Conservation (phyloP, 2,113 vertebrate species). For the Ciconia maguari region DNA sequence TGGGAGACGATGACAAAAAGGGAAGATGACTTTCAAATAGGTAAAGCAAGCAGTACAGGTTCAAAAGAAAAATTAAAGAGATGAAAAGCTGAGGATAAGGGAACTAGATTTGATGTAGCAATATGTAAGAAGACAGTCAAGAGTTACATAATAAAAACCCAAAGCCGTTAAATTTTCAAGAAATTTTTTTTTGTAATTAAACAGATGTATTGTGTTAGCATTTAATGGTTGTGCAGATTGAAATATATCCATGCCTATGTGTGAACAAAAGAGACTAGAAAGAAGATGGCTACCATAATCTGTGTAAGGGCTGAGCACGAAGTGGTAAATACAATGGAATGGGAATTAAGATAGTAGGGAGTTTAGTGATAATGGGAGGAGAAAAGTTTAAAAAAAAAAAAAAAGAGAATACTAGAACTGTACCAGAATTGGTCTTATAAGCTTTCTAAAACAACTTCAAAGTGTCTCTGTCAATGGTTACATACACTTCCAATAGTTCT, state of each 20-base stretch:
- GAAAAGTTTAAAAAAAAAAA: neutral
- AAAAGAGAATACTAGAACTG: neutral
- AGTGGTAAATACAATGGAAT: neutral
- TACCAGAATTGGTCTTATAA: neutral
- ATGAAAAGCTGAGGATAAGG: neutral
- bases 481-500: neutral
- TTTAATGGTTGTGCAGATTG: neutral
- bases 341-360: neutral
- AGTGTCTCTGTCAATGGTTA: neutral
- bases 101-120: neutral
- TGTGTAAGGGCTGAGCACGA: neutral
- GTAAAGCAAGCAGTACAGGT: neutral
- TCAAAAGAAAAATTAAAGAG: neutral
- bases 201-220: neutral
- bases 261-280: neutral
- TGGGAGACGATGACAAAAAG: neutral
- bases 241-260: neutral
- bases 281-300: neutral
- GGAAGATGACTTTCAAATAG: neutral
- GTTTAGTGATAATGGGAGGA: neutral
- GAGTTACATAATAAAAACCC: neutral
- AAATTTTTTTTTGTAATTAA: neutral
- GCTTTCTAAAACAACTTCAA: neutral
- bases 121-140: neutral
- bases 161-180: neutral